These are phyloP conservation scores for Ceyx margarethae DNA, from an alignment of 2,113 vertebrate species.

Conservation along the genomic window DNA sequence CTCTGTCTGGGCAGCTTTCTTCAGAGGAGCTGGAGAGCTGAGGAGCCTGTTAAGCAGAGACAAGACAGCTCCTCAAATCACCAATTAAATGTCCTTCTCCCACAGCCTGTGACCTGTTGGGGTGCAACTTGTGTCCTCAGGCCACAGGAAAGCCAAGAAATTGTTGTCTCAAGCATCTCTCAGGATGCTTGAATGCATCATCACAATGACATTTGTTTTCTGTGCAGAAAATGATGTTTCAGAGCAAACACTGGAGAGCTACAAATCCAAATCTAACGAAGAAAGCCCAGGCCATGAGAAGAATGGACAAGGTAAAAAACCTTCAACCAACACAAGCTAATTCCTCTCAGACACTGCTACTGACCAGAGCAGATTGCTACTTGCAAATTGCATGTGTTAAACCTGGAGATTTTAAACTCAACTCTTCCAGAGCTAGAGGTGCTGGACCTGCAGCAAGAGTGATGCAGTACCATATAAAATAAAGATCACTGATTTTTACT, in stretches of 20 bases:
- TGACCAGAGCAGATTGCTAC: not conserved
- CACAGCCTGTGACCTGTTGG: not conserved
- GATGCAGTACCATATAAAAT: not conserved
- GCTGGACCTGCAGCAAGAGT: not conserved
- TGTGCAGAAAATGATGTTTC: conserved; percentile 85
- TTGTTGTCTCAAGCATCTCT: not conserved
- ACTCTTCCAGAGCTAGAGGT: not conserved
- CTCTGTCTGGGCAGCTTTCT: not conserved
- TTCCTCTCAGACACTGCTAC: not conserved
- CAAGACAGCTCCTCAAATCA: not conserved
- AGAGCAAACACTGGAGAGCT: conserved; percentile 84
- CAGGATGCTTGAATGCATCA: not conserved
- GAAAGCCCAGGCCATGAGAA: conserved; percentile 75
- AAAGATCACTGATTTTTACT: not conserved
- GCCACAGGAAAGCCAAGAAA: not conserved
- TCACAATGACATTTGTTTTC: not conserved
- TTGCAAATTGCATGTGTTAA: not conserved
- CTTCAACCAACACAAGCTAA: not conserved
- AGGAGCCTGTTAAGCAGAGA: not conserved
- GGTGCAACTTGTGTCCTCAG: not conserved
- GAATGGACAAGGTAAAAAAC: conserved; percentile 70
- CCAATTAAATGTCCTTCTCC: not conserved
- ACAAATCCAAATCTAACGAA: conserved; percentile 85
- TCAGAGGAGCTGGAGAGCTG: not conserved
- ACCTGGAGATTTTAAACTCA: not conserved